Evolutionary conservation across 2,113 vertebrate species (phyloP), one percentile per base, ranked within the genome.

Genomic region (Oryzias curvinotus): DNA sequence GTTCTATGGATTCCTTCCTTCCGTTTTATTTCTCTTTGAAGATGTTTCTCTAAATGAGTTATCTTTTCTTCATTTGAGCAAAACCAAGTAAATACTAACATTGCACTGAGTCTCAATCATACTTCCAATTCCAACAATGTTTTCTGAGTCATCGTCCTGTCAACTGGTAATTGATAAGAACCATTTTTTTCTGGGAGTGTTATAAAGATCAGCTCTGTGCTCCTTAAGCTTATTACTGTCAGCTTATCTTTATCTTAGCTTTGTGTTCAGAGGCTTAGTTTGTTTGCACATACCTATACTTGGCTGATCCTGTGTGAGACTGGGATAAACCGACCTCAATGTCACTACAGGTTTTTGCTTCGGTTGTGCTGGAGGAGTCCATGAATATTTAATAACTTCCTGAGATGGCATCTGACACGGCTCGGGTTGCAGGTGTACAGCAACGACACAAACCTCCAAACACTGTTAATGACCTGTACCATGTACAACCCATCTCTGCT

Each of bases 361-460:
- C 71, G 46, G 69, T 62, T 52, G 23, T 48, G 75, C 71, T 62
- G 56, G 62, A 62, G 60, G 57, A 30, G 18, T 54, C 25, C 23
- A 68, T 91, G 80, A 85, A 92, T 90, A 85, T 89, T 92, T 91
- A 78, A 91, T 78, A 65, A 68, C 63, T 78, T 83, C 77, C 73
- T 78, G 67, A 63, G 64, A 60, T 68, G 55, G 52, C 26, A 68
- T 75, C 41, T 53, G 66, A 75, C 53, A 57, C 52, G 61, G 53
- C 74, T 91, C 64, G 25, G 62, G 79, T 91, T 87, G 84, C 86
- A 62, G 53, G 36, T 30, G 50, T 4, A 55, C 42, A 77, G n/a
- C 42, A 60, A 14, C 18, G 46, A 69, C 18, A 47, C 17, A 57
- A 64, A 46, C 66, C 47, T 42, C 30, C 13, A 12, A 15, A 44